Conservation (phyloP, 2,888 invertebrate species). For the Cinara cedri region DNA sequence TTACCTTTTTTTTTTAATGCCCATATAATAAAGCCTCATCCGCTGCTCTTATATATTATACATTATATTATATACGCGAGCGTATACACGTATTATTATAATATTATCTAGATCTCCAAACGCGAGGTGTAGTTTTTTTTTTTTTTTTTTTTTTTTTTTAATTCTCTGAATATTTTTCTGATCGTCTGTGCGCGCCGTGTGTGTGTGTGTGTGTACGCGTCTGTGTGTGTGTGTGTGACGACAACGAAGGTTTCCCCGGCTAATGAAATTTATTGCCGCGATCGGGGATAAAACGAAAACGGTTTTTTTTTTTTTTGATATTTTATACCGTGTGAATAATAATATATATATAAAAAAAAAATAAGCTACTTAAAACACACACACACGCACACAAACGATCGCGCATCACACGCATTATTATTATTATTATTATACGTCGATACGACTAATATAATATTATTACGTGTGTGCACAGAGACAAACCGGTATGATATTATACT, state of each 20-base stretch:
- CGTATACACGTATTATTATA: too few relatives aligned
- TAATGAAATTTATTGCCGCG: slow-evolving; percentile 56
- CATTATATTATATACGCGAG: too few relatives aligned
- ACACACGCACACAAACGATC: slow-evolving; percentile 2
- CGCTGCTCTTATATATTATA: too few relatives aligned
- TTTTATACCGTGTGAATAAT: slow-evolving; percentile 56
- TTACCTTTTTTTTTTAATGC: too few relatives aligned
- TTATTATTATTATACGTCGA: slow-evolving; percentile 33
- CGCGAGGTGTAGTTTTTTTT: background rate
- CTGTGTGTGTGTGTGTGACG: background rate
- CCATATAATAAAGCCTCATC: slow-evolving; percentile 49
- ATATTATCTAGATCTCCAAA: slow-evolving; percentile 54
- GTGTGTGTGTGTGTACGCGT: background rate
- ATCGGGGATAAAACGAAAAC: slow-evolving; percentile 55
- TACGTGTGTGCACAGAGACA: too few relatives aligned
- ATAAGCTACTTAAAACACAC: slow-evolving; percentile 54
- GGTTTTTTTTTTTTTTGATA: slow-evolving; percentile 52
- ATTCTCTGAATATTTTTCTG: slow-evolving; percentile 55
- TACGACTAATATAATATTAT: slow-evolving; percentile 4
- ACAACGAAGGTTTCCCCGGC: slow-evolving; percentile 47
- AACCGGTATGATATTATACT: too few relatives aligned
- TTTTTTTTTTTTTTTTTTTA: slow-evolving; percentile 40
- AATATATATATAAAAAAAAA: slow-evolving; percentile 30
- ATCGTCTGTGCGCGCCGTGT: slow-evolving; percentile 10
- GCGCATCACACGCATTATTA: background rate